Percentiles rank a stretch among this genome's conserved stretches.
phyloP scores from a whole-genome alignment of 2,888 invertebrate species.

The Cantharis nigra region DNA sequence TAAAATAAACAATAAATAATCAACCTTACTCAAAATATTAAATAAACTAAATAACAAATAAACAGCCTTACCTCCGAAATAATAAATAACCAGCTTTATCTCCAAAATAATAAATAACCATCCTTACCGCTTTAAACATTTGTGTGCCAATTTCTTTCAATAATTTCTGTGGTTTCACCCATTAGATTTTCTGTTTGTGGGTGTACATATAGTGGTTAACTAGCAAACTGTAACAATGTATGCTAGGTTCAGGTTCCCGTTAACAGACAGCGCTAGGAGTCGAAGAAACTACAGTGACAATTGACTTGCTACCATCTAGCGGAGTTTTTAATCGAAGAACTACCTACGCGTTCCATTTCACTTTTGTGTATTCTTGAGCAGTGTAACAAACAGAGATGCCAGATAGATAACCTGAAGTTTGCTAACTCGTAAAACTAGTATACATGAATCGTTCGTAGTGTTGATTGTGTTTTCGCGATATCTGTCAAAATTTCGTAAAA shows the following conservation, averaged over 20 bases:
- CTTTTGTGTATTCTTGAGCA: neutral
- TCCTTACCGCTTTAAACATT: too few relatives aligned
- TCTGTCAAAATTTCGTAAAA: conserved; percentile 20
- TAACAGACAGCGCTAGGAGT: neutral
- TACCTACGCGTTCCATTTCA: neutral
- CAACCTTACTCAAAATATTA: too few relatives aligned
- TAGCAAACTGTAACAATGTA: neutral
- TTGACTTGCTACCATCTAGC: neutral
- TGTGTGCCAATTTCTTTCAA: too few relatives aligned
- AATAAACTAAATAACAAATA: too few relatives aligned
- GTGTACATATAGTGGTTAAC: neutral
- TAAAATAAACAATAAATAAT: too few relatives aligned
- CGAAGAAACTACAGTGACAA: neutral
- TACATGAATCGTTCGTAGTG: conserved; percentile 13
- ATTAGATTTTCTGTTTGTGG: too few relatives aligned
- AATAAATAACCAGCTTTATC: too few relatives aligned
- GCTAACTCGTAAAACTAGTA: conserved; percentile 13
- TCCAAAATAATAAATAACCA: too few relatives aligned
- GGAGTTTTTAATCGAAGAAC: neutral
- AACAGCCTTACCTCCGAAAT: too few relatives aligned
- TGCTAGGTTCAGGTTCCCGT: neutral
- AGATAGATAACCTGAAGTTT: conserved; percentile 1
- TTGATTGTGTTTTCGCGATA: conserved; percentile 21
- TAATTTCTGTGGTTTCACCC: too few relatives aligned
- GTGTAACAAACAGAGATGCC: neutral